Evolutionary conservation across 2,113 vertebrate species (phyloP).

Genomic region (Rhizomys pruinosus): DNA sequence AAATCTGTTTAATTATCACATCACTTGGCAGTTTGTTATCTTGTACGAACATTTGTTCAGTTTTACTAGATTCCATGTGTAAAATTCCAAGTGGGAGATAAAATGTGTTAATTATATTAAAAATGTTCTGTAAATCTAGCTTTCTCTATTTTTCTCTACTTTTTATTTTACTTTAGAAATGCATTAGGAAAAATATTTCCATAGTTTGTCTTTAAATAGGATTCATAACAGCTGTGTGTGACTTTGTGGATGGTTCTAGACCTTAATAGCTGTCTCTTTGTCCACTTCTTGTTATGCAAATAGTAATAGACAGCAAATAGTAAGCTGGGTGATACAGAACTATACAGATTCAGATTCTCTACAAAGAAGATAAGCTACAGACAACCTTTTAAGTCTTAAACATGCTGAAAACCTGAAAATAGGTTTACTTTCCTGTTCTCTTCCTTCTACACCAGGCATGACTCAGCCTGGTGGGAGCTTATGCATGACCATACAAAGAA

Average conservation of each 20-base stretch:
- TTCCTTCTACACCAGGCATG: neutral
- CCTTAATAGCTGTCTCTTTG: neutral
- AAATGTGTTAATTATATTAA: constrained; percentile 77
- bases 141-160: neutral
- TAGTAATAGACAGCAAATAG: constrained; percentile 12
- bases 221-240: neutral
- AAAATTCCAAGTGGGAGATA: constrained; percentile 75
- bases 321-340: neutral
- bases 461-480: neutral
- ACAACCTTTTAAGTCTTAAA: neutral
- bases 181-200: neutral
- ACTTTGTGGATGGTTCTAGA: neutral
- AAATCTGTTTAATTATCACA: constrained; percentile 79
- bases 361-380: neutral
- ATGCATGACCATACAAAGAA: neutral
- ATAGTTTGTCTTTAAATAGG: neutral
- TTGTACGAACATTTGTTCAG: constrained; percentile 76
- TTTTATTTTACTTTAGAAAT: constrained; percentile 13
- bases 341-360: neutral
- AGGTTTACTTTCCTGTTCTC: neutral
- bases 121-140: constrained; percentile 42
- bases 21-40: constrained; percentile 75
- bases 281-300: neutral
- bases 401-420: neutral
- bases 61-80: constrained; percentile 73